Percentiles rank a stretch among this genome's conserved stretches.
Evolutionary conservation across 1,140 invertebrate genomes (phyloP).

Genomic region (Helicoverpa armigera): DNA sequence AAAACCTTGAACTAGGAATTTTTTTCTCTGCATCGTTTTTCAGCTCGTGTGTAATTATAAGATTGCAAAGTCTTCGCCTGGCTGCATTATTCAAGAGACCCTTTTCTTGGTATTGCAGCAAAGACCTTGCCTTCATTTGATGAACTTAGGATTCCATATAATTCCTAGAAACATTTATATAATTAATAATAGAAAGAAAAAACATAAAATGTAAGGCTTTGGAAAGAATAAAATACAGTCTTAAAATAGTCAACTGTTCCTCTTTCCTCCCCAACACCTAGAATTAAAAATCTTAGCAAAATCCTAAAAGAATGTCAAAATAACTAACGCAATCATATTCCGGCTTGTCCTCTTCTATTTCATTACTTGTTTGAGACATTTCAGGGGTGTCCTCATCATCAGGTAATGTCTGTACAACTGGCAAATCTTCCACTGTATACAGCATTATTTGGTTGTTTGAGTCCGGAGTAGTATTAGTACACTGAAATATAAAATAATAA

Average conservation of each 20-base stretch:
- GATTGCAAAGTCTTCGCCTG: background rate
- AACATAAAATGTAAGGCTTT: background rate
- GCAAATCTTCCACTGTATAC: too few species aligned
- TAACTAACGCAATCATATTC: constrained; percentile 4
- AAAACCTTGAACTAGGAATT: background rate
- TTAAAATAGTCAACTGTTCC: too few species aligned
- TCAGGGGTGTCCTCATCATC: background rate
- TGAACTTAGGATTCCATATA: background rate
- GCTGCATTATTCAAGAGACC: constrained; percentile 5
- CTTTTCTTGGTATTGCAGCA: constrained; percentile 3
- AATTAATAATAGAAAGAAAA: constrained; percentile 3
- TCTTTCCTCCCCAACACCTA: background rate
- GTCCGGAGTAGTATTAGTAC: too few species aligned
- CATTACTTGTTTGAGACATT: background rate
- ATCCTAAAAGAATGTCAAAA: constrained; percentile 1
- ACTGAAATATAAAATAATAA: too few species aligned
- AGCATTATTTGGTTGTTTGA: too few species aligned
- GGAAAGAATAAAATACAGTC: too few species aligned
- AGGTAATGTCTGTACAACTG: too few species aligned
- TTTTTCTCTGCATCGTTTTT: constrained; percentile 4
- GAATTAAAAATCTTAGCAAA: constrained; percentile 6
- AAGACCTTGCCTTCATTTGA: background rate
- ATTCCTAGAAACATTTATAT: constrained; percentile 2
- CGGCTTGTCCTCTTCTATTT: background rate
- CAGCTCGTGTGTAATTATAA: background rate